These are phyloP conservation scores for Nephrotoma guestfalica DNA, from an alignment of 2,888 invertebrate species.

Conservation along the genomic window DNA sequence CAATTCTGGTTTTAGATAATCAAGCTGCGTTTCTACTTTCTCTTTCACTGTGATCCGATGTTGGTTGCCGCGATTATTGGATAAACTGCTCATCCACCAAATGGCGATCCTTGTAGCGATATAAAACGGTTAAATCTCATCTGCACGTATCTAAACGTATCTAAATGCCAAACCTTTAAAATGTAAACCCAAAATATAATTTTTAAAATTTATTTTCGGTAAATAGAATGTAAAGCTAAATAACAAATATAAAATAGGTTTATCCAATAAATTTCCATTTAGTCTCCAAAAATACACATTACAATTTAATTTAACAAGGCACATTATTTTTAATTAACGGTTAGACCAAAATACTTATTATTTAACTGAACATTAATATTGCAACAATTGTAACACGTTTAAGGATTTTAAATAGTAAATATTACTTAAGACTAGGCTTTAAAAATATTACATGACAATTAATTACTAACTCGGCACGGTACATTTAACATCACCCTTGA, in stretches of 20 bases:
- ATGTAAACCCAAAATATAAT: too few species aligned
- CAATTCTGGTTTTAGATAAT: too few species aligned
- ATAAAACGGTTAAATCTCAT: too few species aligned
- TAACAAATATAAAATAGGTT: neutral
- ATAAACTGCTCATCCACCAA: too few species aligned
- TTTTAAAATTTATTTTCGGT: too few species aligned
- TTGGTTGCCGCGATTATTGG: too few species aligned
- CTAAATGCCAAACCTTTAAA: too few species aligned
- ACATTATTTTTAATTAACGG: neutral
- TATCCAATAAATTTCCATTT: neutral
- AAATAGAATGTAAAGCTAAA: neutral
- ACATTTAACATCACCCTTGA: neutral
- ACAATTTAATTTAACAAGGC: neutral
- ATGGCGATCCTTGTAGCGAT: too few species aligned
- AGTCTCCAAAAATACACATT: neutral
- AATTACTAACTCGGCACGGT: neutral
- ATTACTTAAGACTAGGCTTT: neutral
- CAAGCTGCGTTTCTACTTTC: too few species aligned
- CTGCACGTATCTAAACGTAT: too few species aligned
- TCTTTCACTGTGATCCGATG: too few species aligned
- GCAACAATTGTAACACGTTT: neutral
- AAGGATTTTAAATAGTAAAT: neutral
- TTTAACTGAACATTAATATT: neutral
- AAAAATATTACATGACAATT: neutral
- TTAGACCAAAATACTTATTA: neutral